phyloP scores from a whole-genome alignment of 2,113 vertebrate species.

The Passer domesticus region DNA sequence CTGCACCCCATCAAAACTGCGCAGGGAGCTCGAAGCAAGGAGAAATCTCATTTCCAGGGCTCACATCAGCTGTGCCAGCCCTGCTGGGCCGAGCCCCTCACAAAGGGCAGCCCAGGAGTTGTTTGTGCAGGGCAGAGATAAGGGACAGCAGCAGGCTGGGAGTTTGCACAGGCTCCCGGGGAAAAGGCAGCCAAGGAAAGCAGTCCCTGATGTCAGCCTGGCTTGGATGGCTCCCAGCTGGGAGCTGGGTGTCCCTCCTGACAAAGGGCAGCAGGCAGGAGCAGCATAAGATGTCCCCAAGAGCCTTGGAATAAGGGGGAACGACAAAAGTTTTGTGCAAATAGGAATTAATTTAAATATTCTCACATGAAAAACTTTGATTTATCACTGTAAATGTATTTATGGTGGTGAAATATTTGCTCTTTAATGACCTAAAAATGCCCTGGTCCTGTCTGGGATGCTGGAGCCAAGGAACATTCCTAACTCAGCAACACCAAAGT shows the following conservation, averaged over 20 bases:
- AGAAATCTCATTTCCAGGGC: neutral
- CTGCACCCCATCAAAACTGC: neutral
- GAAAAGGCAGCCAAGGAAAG: neutral
- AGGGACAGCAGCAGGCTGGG: neutral
- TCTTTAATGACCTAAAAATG: neutral
- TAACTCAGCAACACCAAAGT: neutral
- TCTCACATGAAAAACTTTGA: neutral
- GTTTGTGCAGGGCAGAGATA: slow-evolving; percentile 33
- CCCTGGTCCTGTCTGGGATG: neutral
- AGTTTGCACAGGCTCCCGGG: neutral
- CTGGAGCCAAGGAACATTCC: neutral
- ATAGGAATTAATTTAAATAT: neutral
- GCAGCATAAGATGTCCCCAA: fast-evolving
- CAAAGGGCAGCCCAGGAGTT: neutral
- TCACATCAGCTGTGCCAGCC: neutral
- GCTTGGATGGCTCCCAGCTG: neutral
- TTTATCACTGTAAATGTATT: neutral
- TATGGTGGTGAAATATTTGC: neutral
- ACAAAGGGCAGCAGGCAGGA: neutral
- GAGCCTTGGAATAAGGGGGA: neutral
- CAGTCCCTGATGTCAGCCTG: fast-evolving
- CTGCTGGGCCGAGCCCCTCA: neutral
- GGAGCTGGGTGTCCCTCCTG: neutral
- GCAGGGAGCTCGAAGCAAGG: neutral
- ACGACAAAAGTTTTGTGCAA: fast-evolving